Conservation (phyloP, 2,888 invertebrate species). For the Epinotia bilunana region DNA sequence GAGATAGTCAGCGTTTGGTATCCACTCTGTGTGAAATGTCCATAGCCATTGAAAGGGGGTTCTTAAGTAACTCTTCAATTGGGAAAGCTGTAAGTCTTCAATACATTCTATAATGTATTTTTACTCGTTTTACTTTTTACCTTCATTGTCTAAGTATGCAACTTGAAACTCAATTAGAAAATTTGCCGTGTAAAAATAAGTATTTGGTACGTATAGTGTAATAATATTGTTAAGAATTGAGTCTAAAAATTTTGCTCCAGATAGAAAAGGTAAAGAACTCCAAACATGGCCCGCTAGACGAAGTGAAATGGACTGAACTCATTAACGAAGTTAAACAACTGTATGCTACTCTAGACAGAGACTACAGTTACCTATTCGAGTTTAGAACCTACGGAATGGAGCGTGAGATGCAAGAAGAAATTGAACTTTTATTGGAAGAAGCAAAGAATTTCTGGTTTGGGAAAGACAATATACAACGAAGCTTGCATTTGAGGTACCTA, state of each 20-base stretch:
- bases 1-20: constrained; percentile 52
- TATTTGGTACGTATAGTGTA: neutral
- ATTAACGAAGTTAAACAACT: constrained; percentile 67
- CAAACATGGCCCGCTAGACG: constrained; percentile 53
- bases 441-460: constrained; percentile 71
- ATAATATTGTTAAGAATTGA: constrained; percentile 15
- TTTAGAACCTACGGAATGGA: constrained; percentile 68
- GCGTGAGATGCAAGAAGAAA: constrained; percentile 48
- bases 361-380: constrained; percentile 73
- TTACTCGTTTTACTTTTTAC: too few relatives aligned
- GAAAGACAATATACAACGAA: constrained; percentile 58
- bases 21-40: constrained; percentile 65
- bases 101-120: neutral
- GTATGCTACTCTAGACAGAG: constrained; percentile 63
- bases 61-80: constrained; percentile 63
- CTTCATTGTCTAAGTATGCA: neutral
- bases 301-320: constrained; percentile 69
- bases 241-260: constrained; percentile 51
- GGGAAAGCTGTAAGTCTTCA: constrained; percentile 69
- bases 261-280: constrained; percentile 57
- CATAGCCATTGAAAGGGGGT: constrained; percentile 63
- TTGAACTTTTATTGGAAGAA: constrained; percentile 53
- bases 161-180: neutral
- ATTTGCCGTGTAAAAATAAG: too few relatives aligned
- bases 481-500: constrained; percentile 61